A percentile compares a stretch with the other conserved stretches of the same genome.
Conservation (phyloP, 1,140 invertebrate genomes). For the Andrena cerasifolii region DNA sequence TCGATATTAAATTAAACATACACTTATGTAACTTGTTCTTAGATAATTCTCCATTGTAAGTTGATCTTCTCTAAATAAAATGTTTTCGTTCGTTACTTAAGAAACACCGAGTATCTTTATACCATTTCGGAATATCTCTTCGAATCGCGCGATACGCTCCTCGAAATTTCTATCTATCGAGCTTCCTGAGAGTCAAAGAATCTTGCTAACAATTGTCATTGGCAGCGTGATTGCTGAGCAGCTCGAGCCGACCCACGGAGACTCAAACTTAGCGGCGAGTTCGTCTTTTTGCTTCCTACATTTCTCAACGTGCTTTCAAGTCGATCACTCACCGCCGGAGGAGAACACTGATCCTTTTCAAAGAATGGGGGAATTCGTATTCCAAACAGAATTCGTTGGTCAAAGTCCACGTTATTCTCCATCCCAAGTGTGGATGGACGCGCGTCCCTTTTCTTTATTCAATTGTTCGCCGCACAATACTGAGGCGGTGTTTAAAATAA, state of each 20-base stretch:
- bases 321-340: conserved; percentile 26
- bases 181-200: conserved; percentile 72
- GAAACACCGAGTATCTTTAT: background rate
- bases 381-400: conserved; percentile 1
- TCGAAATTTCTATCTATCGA: conserved; percentile 69
- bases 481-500: background rate
- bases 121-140: conserved; percentile 9
- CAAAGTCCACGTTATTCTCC: background rate
- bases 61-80: background rate
- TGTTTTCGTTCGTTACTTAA: background rate
- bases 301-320: conserved; percentile 7
- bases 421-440: background rate
- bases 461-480: background rate
- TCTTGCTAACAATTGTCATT: conserved; percentile 67
- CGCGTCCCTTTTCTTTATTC: conserved; percentile 3
- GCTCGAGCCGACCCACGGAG: conserved; percentile 58
- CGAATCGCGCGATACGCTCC: conserved; percentile 30
- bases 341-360: background rate
- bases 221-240: conserved; percentile 70
- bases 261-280: conserved; percentile 58
- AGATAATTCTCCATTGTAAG: no score
- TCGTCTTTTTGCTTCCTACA: conserved; percentile 21
- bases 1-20: no score
- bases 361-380: conserved; percentile 4
- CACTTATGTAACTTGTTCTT: no score